Conservation (phyloP, 1,140 invertebrate genomes). For the Ruditapes philippinarum region DNA sequence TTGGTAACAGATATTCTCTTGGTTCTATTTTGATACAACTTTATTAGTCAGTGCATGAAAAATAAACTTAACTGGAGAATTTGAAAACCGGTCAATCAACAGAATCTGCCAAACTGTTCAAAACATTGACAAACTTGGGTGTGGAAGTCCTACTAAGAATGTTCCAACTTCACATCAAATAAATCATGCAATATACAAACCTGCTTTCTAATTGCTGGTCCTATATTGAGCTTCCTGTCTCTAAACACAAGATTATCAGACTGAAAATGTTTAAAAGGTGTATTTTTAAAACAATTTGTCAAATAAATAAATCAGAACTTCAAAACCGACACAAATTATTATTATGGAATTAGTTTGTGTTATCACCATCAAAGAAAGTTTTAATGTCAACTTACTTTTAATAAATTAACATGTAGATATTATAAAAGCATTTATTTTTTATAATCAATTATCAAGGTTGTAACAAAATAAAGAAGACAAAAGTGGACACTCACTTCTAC, state of each 20-base stretch:
- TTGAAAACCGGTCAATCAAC: slow-evolving; percentile 30
- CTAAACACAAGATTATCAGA: slow-evolving; percentile 92
- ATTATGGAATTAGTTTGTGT: no score
- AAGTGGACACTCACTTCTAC: slow-evolving; percentile 49
- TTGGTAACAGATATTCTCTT: no score
- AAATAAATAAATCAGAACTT: no score
- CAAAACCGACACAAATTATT: no score
- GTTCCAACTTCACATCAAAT: not conserved
- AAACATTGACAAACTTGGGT: slow-evolving; percentile 42
- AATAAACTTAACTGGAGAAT: slow-evolving; percentile 1
- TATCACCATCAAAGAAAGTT: no score
- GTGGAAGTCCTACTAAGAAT: slow-evolving; percentile 42
- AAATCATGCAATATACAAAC: slow-evolving; percentile 75
- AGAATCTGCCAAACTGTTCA: slow-evolving; percentile 12
- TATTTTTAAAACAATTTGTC: no score
- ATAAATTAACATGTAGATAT: no score
- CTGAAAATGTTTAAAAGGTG: slow-evolving; percentile 87
- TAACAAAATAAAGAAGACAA: slow-evolving; percentile 34
- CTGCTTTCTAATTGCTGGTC: slow-evolving; percentile 96
- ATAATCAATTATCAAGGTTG: no score
- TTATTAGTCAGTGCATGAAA: slow-evolving; percentile 43
- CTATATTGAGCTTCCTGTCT: slow-evolving; percentile 95
- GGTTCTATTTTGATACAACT: no score
- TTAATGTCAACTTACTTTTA: no score
- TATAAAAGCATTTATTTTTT: no score